These are phyloP conservation scores for Dunckerocampus dactyliophorus DNA, from an alignment of 2,113 vertebrate genomes.

Conservation along the genomic window DNA sequence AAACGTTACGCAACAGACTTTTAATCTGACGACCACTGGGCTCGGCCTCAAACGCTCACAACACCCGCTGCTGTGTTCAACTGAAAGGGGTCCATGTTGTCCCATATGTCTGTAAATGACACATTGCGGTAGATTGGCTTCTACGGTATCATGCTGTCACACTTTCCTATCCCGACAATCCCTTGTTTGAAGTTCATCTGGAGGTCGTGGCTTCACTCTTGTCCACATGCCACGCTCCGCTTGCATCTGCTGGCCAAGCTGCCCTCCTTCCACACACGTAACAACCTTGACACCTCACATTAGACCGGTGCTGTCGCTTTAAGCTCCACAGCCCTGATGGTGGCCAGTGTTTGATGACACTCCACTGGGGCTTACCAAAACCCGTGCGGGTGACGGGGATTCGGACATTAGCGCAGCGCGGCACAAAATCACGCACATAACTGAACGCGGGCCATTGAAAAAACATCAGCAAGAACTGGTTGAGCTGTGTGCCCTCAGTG, in stretches of 20 bases:
- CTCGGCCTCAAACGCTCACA: slow-evolving; percentile 5
- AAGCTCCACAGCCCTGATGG: neutral
- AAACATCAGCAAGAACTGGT: neutral
- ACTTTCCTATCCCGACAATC: too few relatives aligned
- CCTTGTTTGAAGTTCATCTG: too few relatives aligned
- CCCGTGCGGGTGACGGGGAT: too few relatives aligned
- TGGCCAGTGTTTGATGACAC: neutral
- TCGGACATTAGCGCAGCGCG: neutral
- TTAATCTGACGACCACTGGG: slow-evolving; percentile 27
- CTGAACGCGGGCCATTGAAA: neutral
- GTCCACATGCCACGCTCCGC: too few relatives aligned
- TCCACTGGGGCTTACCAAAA: neutral
- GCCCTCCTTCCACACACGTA: neutral
- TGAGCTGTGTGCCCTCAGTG: neutral
- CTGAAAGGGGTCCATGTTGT: neutral
- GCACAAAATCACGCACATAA: neutral
- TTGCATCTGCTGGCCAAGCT: too few relatives aligned
- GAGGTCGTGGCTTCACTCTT: too few relatives aligned
- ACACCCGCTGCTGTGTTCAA: slow-evolving; percentile 11
- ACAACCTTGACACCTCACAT: neutral
- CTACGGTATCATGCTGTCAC: neutral
- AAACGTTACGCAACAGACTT: slow-evolving; percentile 44
- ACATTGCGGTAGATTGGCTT: too few relatives aligned
- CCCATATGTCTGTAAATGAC: slow-evolving; percentile 10
- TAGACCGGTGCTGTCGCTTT: neutral